Base-by-base conservation (phyloP, 2,113 vertebrate genomes). In the Anguilla rostrata region DNA sequence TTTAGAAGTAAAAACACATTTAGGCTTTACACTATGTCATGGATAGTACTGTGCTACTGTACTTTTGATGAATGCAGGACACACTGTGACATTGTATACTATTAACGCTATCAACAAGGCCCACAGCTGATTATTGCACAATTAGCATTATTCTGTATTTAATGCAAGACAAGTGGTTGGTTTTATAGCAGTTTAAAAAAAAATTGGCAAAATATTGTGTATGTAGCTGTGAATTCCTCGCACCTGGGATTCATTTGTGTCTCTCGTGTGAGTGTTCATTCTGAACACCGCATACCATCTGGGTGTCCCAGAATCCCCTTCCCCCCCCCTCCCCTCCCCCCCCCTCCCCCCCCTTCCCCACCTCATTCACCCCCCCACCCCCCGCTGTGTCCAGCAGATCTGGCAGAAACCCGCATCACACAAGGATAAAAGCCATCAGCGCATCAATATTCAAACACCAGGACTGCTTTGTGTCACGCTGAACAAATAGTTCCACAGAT, bases 401-500 rank as follows among this genome's bases (percentile, higher is more conserved):
- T 91, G 91, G 40, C 85, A 84, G 84, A 78, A 79, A 88, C 60
- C 85, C 87, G 85, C 84, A 86, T 63, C 84, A 78, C 83, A 83
- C 0, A 39, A 85, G 71, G 84, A 92, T 93, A 88, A 91, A 94
- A 93, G 92, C 83, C 85, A 79, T 84, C 82, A 88, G 91, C 81
- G 29, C 46, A 91, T 94, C 89, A 94, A 92, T 94, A 94, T 93
- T 92, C 83, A 92, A 56, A 89, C 80, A 75, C 85, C 85, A 40
- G 53, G 88, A 85, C 87, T 85, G 85, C 87, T 90, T 34, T 88
- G 84, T 84, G 88, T 11, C 88, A 87, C 82, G 86, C 82, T 87
- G 90, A 91, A 93, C 90, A 92, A 91, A 91, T 88, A 84, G 63
- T 81, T 90, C 82, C 90, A 84, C 86, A 56, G 20, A 88, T 90